Percentiles rank a stretch among this genome's conserved stretches.
Evolutionary conservation across 2,113 vertebrate species (phyloP).

Genomic region (Dasyprocta punctata): DNA sequence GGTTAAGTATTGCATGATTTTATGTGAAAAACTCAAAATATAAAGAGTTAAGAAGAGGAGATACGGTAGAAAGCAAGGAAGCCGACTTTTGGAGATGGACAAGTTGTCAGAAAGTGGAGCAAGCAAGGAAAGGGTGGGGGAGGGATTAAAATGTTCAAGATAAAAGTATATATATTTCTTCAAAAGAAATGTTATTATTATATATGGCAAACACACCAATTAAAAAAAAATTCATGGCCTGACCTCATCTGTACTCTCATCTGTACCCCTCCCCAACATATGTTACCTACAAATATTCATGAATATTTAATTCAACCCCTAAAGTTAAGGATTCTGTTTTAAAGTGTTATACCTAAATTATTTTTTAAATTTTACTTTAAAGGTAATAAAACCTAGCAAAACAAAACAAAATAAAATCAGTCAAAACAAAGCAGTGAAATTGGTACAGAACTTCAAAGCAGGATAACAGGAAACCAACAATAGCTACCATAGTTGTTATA

Average conservation of each 20-base stretch:
- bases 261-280: too few species aligned
- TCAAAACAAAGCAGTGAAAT: too few species aligned
- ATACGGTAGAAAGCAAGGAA: neutral
- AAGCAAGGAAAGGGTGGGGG: neutral
- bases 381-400: too few species aligned
- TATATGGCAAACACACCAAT: neutral
- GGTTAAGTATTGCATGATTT: neutral
- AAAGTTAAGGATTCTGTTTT: constrained; percentile 6
- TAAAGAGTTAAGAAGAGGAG: neutral
- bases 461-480: too few species aligned
- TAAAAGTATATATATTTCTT: neutral
- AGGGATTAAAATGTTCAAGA: neutral
- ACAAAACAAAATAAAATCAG: too few species aligned
- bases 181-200: neutral
- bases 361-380: neutral
- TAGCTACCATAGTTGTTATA: too few species aligned
- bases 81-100: neutral
- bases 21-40: neutral
- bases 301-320: neutral
- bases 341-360: neutral
- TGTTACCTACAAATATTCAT: neutral
- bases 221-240: neutral
- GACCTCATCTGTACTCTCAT: neutral
- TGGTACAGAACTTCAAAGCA: too few species aligned
- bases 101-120: neutral